Evolutionary conservation across 2,113 vertebrate species (phyloP).

Genomic region (Pseudorhombus dupliciocellatus): DNA sequence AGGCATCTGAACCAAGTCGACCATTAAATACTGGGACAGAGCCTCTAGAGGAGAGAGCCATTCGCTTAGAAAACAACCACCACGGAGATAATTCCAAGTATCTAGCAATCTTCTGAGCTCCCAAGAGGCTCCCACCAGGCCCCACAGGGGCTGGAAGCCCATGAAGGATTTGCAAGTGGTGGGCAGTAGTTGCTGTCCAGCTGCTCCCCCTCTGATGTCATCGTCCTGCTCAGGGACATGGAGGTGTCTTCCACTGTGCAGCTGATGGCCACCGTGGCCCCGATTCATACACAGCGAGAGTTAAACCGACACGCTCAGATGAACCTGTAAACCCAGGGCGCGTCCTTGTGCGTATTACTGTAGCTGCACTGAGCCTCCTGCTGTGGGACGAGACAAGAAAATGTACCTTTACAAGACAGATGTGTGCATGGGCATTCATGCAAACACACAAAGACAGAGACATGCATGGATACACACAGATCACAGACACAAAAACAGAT

Average conservation of each 20-base stretch:
- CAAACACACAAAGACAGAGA: conserved; percentile 41
- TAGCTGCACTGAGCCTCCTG: not conserved
- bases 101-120: conserved; percentile 41
- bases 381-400: not conserved
- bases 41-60: conserved; percentile 19
- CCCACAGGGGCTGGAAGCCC: conserved; percentile 43
- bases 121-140: conserved; percentile 31
- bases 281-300: not conserved
- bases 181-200: conserved; percentile 52
- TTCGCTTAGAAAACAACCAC: conserved; percentile 50
- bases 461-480: conserved; percentile 51
- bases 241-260: conserved; percentile 25
- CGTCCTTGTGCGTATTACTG: not conserved
- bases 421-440: conserved; percentile 29
- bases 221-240: conserved; percentile 18
- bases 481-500: conserved; percentile 51
- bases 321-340: conserved; percentile 24
- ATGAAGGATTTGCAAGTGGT: conserved; percentile 45
- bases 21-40: conserved; percentile 32
- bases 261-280: conserved; percentile 38
- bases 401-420: conserved; percentile 26
- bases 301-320: not conserved
- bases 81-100: conserved; percentile 41
- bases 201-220: conserved; percentile 53
- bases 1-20: conserved; percentile 16